Conservation (phyloP, 1,140 invertebrate species). For the Drosophila mauritiana region DNA sequence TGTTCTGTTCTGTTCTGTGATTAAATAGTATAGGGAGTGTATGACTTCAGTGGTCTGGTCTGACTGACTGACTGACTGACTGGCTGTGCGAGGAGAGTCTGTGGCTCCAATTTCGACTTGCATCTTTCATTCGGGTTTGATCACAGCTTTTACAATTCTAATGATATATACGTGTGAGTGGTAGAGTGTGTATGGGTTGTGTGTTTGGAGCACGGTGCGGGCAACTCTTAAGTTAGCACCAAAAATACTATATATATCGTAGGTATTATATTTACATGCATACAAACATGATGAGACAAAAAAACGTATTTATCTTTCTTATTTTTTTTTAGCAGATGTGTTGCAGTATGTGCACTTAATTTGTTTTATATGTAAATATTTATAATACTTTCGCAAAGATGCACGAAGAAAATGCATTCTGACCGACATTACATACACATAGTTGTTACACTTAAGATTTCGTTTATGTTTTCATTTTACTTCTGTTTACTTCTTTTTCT, state of each 20-base stretch:
- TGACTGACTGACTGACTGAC: neutral
- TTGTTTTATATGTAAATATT: slow-evolving; percentile 50
- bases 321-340: slow-evolving; percentile 5
- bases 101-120: slow-evolving; percentile 23
- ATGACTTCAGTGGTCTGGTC: slow-evolving; percentile 3
- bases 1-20: slow-evolving; percentile 4
- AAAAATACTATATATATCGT: slow-evolving; percentile 53
- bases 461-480: neutral
- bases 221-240: slow-evolving; percentile 61
- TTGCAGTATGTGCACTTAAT: slow-evolving; percentile 14
- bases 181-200: slow-evolving; percentile 19
- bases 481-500: slow-evolving; percentile 17
- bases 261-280: slow-evolving; percentile 32
- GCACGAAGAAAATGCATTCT: slow-evolving; percentile 48
- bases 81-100: slow-evolving; percentile 34
- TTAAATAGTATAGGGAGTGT: slow-evolving; percentile 3
- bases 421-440: slow-evolving; percentile 48
- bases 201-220: slow-evolving; percentile 12
- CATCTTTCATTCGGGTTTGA: slow-evolving; percentile 42
- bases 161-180: slow-evolving; percentile 63
- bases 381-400: slow-evolving; percentile 60
- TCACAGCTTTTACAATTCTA: slow-evolving; percentile 82
- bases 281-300: slow-evolving; percentile 17
- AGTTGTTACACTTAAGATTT: slow-evolving; percentile 30
- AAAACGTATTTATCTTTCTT: slow-evolving; percentile 2